Conservation (phyloP, 2,888 invertebrate genomes). For the Nephrocerus scutellatus region DNA sequence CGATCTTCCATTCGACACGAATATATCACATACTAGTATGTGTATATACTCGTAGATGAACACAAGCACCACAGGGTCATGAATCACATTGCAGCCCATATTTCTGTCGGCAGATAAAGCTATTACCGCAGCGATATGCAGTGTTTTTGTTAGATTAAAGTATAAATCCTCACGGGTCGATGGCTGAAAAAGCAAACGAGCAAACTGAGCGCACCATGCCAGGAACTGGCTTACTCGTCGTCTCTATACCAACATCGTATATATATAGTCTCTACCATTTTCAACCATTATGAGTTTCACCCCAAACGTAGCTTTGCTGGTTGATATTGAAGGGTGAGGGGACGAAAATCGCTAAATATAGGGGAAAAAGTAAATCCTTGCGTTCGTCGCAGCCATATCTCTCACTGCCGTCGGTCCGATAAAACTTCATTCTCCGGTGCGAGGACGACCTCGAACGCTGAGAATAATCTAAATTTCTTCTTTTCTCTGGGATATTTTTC, state of each 20-base stretch:
- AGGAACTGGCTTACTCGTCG: slow-evolving; percentile 14
- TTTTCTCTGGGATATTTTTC: no score
- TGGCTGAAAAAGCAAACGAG: slow-evolving; percentile 2
- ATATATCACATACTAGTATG: no score
- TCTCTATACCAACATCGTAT: slow-evolving; percentile 16
- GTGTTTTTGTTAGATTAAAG: slow-evolving; percentile 28
- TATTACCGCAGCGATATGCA: slow-evolving; percentile 34
- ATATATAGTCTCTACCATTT: slow-evolving; percentile 21
- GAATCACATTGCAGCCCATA: slow-evolving; percentile 42
- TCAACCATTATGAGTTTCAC: slow-evolving; percentile 38
- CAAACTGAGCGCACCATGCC: slow-evolving; percentile 27
- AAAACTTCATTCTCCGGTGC: no score
- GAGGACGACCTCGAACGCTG: no score
- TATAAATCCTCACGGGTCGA: slow-evolving; percentile 22
- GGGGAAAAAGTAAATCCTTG: no score
- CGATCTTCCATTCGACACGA: no score
- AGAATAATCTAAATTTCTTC: no score
- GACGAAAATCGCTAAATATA: no score
- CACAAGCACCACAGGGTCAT: slow-evolving; percentile 27
- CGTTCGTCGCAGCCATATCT: no score
- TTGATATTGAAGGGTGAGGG: no score
- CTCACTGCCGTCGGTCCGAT: no score
- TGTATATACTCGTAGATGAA: slow-evolving; percentile 9
- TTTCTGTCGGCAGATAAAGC: slow-evolving; percentile 46
- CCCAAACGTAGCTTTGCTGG: slow-evolving; percentile 29